Evolutionary conservation across 1,140 invertebrate genomes (phyloP).

Genomic region (Brachionus asplanchnoidis): DNA sequence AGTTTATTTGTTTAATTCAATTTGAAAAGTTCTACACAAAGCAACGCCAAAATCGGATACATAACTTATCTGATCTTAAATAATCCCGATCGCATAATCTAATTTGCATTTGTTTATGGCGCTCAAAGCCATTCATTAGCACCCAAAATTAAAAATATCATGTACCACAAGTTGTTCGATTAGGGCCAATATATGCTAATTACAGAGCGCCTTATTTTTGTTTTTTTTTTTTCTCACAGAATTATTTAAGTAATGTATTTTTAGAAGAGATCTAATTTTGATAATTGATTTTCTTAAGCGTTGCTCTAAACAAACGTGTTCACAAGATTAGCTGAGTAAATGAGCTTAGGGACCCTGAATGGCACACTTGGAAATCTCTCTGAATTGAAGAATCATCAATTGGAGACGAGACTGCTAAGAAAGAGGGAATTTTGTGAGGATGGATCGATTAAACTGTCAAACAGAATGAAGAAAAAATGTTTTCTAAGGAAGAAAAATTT

Average conservation of each 20-base stretch:
- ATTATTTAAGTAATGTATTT: not conserved
- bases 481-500: not conserved
- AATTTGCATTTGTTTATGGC: conserved; percentile 1
- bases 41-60: not conserved
- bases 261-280: not conserved
- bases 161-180: not conserved
- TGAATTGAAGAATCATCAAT: not conserved
- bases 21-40: conserved; percentile 2
- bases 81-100: not conserved
- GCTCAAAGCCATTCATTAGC: not conserved
- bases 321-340: not conserved
- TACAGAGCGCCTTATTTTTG: not conserved
- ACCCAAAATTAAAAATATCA: not conserved
- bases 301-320: not conserved
- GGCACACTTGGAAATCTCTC: not conserved
- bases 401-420: not conserved
- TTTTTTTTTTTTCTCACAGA: not conserved
- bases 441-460: not conserved
- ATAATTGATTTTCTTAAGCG: not conserved
- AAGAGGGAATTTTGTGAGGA: too few relatives aligned
- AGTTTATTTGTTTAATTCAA: not conserved
- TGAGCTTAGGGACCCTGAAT: not conserved
- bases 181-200: not conserved
- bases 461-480: not conserved
- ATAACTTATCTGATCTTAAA: conserved; percentile 4